Base-by-base conservation (phyloP, 2,113 vertebrate species). In the Archilochus colubris region DNA sequence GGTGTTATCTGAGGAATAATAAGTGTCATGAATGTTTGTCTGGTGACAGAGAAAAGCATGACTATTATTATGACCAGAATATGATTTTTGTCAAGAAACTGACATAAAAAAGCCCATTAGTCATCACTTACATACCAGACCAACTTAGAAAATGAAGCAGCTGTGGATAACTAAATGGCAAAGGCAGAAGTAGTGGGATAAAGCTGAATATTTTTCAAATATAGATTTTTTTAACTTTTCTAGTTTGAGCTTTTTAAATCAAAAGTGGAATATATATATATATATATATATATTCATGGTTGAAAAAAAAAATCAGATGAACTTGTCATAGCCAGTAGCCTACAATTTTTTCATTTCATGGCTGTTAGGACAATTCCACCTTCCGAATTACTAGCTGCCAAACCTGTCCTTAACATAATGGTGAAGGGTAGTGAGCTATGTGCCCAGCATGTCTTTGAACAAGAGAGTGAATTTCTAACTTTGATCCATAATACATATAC, bases 321-420 rank as follows among this genome's bases (percentile, higher is more conserved):
- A 78, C 27, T 84, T 88, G 13, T 88, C 58, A 79, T 51, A 82
- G 48, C 27, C 3, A 21, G 43, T 54, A 82, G 82, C 54, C 25
- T 82, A 89, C 23, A 78, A 68, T 94, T 95, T 94, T 94, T 44
- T 84, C 53, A 92, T 76, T 89, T 88, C 31, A 46, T 94, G 43
- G 44, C 27, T 33, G 15, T 82, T 80, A 89, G 18, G n/a, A 64
- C 58, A 91, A 85, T 79, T 88, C 66, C 14, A 91, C 22, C 28
- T 86, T 75, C 8, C 53, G 94, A 94, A 92, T 81, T 77, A 50
- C 54, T 59, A 70, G 33, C 53, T 88, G 38, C 16, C 68, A 86
- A 84, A 80, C 77, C 33, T 84, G n/a, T 43, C 38, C 55, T 69
- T 76, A 68, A 93, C 43, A 28, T 72, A 93, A 82, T 57, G 22